Percentiles rank a stretch among this genome's conserved stretches.
These are phyloP conservation scores for Antennarius striatus DNA, from an alignment of 2,113 vertebrate genomes.

Conservation along the genomic window DNA sequence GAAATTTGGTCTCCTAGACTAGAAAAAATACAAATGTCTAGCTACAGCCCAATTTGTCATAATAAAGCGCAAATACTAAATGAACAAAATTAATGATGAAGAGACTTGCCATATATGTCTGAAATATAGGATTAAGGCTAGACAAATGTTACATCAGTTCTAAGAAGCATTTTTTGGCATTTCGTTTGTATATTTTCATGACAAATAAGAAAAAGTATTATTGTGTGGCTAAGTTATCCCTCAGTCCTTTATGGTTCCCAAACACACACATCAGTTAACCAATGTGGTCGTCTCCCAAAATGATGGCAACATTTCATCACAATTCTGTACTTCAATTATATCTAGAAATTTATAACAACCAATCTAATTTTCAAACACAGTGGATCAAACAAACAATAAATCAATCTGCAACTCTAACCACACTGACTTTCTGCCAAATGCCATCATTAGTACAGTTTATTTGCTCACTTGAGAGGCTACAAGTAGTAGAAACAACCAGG, in stretches of 20 bases:
- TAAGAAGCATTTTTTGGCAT: neutral
- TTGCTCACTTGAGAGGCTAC: conserved; percentile 56
- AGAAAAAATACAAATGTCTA: no score
- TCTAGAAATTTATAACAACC: conserved; percentile 55
- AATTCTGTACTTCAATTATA: conserved; percentile 30
- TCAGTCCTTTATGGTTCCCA: conserved; percentile 30
- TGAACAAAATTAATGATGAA: no score
- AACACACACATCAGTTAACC: conserved; percentile 42
- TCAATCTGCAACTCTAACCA: conserved; percentile 46
- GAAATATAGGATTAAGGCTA: neutral
- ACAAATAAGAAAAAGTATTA: conserved; percentile 21
- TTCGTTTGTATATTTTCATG: conserved; percentile 8
- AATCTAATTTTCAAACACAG: conserved; percentile 37
- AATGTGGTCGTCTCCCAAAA: conserved; percentile 38
- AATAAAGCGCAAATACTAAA: neutral
- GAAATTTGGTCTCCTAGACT: no score
- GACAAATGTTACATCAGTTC: neutral
- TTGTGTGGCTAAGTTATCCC: conserved; percentile 6
- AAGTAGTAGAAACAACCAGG: conserved; percentile 38
- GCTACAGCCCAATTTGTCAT: neutral
- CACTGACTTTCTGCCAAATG: conserved; percentile 37
- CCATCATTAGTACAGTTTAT: conserved; percentile 71
- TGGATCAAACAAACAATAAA: conserved; percentile 61
- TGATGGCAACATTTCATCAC: conserved; percentile 38
- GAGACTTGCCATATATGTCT: neutral